phyloP scores from a whole-genome alignment of 1,140 invertebrate genomes.

The Diachasmimorpha longicaudata region DNA sequence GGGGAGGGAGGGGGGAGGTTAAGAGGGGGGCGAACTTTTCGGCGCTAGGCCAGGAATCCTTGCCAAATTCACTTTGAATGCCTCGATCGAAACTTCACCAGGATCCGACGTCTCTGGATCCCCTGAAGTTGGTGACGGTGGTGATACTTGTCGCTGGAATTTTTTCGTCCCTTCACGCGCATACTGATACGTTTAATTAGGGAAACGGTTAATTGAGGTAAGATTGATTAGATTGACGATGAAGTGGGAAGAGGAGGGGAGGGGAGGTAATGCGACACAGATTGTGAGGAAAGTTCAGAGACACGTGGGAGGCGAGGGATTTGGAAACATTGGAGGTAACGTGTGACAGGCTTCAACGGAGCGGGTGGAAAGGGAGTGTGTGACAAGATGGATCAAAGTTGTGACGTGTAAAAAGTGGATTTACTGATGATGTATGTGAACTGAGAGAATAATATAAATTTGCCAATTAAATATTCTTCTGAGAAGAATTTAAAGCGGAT shows the following conservation, averaged over 20 bases:
- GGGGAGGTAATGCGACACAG: not conserved
- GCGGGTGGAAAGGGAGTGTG: not conserved
- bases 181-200: not conserved
- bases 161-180: not conserved
- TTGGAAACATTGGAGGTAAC: not conserved
- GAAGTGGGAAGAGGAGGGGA: not conserved
- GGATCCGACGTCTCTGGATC: not conserved
- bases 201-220: not conserved
- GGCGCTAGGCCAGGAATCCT: not conserved
- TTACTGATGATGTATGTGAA: too few relatives aligned
- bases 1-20: not conserved
- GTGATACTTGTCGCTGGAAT: not conserved
- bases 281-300: not conserved
- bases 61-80: constrained; percentile 14
- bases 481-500: too few relatives aligned
- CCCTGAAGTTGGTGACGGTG: not conserved
- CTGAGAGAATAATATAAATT: too few relatives aligned
- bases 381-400: not conserved
- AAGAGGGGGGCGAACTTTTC: not conserved
- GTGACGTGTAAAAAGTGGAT: too few relatives aligned
- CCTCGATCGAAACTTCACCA: not conserved
- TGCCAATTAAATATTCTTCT: too few relatives aligned
- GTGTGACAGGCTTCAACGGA: not conserved
- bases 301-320: not conserved
- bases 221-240: not conserved